A percentile compares a stretch with the other conserved stretches of the same genome.
These are phyloP conservation scores for Drosophila gaucha DNA, from an alignment of 2,888 invertebrate genomes.

Conservation along the genomic window DNA sequence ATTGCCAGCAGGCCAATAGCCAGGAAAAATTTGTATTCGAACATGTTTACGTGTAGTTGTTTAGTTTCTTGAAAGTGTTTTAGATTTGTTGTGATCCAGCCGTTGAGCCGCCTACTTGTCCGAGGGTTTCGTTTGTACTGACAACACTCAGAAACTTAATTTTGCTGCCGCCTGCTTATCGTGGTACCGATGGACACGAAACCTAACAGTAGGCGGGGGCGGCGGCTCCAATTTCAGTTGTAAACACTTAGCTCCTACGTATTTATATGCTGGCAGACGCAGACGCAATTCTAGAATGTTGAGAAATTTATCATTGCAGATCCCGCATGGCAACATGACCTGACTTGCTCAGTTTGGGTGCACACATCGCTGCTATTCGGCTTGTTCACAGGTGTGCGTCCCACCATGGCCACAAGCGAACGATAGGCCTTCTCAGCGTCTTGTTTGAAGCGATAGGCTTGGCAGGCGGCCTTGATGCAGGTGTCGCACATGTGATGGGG, in stretches of 20 bases:
- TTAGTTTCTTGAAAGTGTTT: neutral
- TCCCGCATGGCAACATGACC: slow-evolving; percentile 79
- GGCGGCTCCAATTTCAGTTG: slow-evolving; percentile 48
- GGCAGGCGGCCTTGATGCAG: slow-evolving; percentile 79
- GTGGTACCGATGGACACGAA: slow-evolving; percentile 17
- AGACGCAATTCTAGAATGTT: slow-evolving; percentile 69
- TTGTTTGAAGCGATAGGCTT: slow-evolving; percentile 82
- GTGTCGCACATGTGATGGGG: slow-evolving; percentile 82
- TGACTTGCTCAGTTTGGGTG: slow-evolving; percentile 82
- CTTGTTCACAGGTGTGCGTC: slow-evolving; percentile 44
- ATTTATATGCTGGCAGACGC: slow-evolving; percentile 71
- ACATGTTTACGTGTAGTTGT: slow-evolving; percentile 12
- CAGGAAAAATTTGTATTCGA: slow-evolving; percentile 5
- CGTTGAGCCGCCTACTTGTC: slow-evolving; percentile 11
- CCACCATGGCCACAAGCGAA: slow-evolving; percentile 71
- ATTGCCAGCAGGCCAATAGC: slow-evolving; percentile 14
- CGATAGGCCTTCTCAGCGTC: slow-evolving; percentile 82
- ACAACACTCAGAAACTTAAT: slow-evolving; percentile 16
- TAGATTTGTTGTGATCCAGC: slow-evolving; percentile 13
- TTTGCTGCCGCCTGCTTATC: slow-evolving; percentile 41
- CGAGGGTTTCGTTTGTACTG: slow-evolving; percentile 56
- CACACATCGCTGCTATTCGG: slow-evolving; percentile 46
- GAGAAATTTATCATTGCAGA: slow-evolving; percentile 81
- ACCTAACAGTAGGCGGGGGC: slow-evolving; percentile 25
- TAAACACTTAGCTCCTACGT: slow-evolving; percentile 79